Percentiles rank a stretch among this genome's conserved stretches.
These are phyloP conservation scores for Heliangelus exortis DNA, from an alignment of 2,797 vertebrate genomes.

Conservation along the genomic window DNA sequence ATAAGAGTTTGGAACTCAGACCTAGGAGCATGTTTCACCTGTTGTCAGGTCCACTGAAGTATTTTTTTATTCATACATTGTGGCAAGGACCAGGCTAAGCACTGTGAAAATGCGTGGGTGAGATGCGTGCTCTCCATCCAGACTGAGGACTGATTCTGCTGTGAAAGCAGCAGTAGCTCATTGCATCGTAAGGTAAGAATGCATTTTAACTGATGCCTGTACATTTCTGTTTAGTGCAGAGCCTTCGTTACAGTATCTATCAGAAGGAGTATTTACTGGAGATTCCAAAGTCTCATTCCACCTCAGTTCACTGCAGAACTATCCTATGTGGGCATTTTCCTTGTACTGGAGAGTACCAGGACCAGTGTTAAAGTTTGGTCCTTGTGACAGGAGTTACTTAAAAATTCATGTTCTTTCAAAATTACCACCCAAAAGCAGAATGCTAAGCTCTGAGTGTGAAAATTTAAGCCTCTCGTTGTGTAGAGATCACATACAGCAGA, in stretches of 20 bases:
- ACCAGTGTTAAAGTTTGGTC: neutral
- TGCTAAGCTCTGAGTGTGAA: neutral
- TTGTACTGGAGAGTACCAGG: neutral
- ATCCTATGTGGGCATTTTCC: neutral
- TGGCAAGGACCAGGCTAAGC: neutral
- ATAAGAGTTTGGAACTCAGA: neutral
- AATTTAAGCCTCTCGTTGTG: neutral
- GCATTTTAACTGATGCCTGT: neutral
- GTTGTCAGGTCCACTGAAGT: neutral
- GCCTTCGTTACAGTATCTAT: neutral
- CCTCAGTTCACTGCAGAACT: neutral
- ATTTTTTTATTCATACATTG: neutral
- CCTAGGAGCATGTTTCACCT: neutral
- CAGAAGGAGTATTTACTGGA: neutral
- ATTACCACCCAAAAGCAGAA: neutral
- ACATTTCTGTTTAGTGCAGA: neutral
- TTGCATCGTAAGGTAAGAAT: neutral
- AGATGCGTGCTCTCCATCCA: neutral
- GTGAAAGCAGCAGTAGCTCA: neutral
- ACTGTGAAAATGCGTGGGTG: neutral
- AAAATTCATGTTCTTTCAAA: neutral
- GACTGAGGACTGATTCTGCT: neutral
- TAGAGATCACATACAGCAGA: fast-evolving
- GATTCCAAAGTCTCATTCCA: neutral
- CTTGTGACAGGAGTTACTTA: neutral